phyloP scores from a whole-genome alignment of 2,113 vertebrate genomes.

The Caloenas nicobarica region DNA sequence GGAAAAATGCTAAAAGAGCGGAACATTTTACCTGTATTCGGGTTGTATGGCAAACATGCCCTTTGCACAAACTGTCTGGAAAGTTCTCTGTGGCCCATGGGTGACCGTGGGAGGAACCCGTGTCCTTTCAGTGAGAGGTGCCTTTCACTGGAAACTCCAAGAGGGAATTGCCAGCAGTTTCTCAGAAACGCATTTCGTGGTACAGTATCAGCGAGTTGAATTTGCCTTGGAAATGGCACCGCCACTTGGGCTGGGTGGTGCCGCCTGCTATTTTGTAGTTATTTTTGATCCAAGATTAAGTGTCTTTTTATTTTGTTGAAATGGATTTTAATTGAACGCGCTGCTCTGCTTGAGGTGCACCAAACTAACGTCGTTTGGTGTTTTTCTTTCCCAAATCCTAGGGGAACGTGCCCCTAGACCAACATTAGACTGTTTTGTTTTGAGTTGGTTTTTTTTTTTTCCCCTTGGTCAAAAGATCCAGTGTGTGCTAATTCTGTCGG shows the following conservation, averaged over 20 bases:
- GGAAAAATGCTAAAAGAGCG: background rate
- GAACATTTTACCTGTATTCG: background rate
- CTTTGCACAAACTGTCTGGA: background rate
- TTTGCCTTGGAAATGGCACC: constrained; percentile 60
- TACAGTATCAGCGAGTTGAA: constrained; percentile 1
- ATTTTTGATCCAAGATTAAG: constrained; percentile 51
- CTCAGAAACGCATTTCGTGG: constrained; percentile 29
- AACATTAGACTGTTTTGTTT: constrained; percentile 63
- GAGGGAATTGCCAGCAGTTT: constrained; percentile 6
- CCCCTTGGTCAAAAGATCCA: constrained; percentile 73
- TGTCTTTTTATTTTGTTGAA: constrained; percentile 57
- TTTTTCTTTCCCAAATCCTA: constrained; percentile 74
- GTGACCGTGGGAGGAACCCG: background rate
- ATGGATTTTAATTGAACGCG: constrained; percentile 55
- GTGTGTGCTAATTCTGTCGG: constrained; percentile 73
- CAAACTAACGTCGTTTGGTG: constrained; percentile 56
- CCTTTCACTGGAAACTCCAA: constrained; percentile 22
- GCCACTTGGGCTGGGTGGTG: background rate
- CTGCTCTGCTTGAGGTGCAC: constrained; percentile 62
- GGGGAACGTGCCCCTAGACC: constrained; percentile 58
- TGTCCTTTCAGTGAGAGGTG: background rate
- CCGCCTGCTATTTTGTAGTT: background rate
- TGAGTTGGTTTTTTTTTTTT: background rate
- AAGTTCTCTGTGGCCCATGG: background rate
- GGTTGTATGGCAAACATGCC: background rate